Base-by-base conservation (phyloP, 2,797 vertebrate species). In the Cynodonichthys magdalenae region DNA sequence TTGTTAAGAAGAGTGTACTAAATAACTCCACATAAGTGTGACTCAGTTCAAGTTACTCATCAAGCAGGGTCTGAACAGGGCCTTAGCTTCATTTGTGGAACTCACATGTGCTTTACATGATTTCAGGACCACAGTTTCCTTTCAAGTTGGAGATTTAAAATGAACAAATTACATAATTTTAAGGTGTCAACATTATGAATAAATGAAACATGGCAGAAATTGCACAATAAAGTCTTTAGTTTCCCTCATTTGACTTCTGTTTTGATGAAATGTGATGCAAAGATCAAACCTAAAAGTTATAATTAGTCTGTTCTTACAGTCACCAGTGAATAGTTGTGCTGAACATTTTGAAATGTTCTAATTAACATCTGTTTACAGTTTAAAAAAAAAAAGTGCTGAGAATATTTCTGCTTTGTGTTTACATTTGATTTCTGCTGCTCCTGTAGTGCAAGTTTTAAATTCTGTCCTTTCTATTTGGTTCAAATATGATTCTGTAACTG, bases 201-300 rank as follows among this genome's bases (percentile, higher is more conserved):
- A 5, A 10, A 11, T 53, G 9, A 36, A 53, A 53, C 6, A 17
- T 19, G 44, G 4, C 18, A 17, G 17, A 18, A 19, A 11, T 34
- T 14, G 6, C 29, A 36, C 19, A 34, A 24, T 24, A 31, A 6
- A 39, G 28, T 41, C 12, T 5, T 1, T 31, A 11, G 15, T 6
- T 3, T 44, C n/a, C 20, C 15, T 12, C 17, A 12, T 55, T 29
- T 11, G 17, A 17, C 0, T 52, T 0, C 20, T 3, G 0, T 36
- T 47, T 51, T 58, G 0, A 14, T 18, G 29, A 14, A 28, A 10
- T 19, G 17, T 12, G 24, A 15, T 34, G 15, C n/a, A 31, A 56
- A 28, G 12, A 1, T 1, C 15, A 27, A 0, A 0, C 2, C 18
- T 15, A 19, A 46, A 7, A 15, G n/a, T n/a, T n/a, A n/a, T n/a